These are phyloP conservation scores for Anagrus nilaparvatae DNA, from an alignment of 1,140 invertebrate species.

Conservation along the genomic window DNA sequence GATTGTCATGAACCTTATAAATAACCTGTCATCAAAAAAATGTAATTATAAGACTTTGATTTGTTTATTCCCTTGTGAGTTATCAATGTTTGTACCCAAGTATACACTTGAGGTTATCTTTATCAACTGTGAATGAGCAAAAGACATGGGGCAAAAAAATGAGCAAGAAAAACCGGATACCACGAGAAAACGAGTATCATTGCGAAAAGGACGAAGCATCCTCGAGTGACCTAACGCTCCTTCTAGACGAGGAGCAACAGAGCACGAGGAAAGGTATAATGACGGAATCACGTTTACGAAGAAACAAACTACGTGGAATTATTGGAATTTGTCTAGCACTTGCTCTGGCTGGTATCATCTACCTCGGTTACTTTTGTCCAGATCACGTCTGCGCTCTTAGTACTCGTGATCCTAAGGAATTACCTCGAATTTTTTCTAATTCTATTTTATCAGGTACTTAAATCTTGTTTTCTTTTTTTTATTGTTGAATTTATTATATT, in stretches of 20 bases:
- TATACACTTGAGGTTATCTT: no score
- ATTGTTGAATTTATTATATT: no score
- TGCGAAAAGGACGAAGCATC: conserved; percentile 20
- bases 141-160: background rate
- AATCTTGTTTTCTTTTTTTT: no score
- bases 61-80: no score
- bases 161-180: conserved; percentile 13
- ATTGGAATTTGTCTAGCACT: conserved; percentile 67
- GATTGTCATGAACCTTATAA: no score
- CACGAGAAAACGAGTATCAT: conserved; percentile 9
- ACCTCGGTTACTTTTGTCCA: conserved; percentile 79
- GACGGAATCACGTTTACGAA: conserved; percentile 37
- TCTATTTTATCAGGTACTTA: conserved; percentile 25
- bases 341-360: conserved; percentile 71
- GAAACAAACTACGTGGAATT: conserved; percentile 54
- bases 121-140: no score
- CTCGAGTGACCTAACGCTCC: conserved; percentile 24
- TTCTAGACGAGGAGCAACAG: conserved; percentile 19
- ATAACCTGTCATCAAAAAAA: no score
- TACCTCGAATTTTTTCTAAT: conserved; percentile 34
- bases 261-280: conserved; percentile 12
- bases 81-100: no score
- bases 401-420: conserved; percentile 46
- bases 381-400: conserved; percentile 74
- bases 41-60: no score